Percentiles rank a stretch among this genome's conserved stretches.
phyloP scores from a whole-genome alignment of 2,113 vertebrate species.

The Hippopotamus amphibius region DNA sequence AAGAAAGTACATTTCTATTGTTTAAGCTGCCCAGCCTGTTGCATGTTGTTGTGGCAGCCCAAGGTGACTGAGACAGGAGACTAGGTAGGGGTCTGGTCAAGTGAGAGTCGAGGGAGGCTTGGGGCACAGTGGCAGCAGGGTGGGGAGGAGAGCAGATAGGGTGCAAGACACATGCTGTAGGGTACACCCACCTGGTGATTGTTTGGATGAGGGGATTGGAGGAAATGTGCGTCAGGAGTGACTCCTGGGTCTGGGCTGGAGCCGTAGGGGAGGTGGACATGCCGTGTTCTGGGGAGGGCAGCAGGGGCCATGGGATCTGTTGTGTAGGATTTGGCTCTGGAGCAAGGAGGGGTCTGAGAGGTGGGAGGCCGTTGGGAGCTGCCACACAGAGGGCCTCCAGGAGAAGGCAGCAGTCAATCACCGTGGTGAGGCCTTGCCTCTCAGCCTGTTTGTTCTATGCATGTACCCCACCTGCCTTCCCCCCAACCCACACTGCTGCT shows the following conservation, averaged over 20 bases:
- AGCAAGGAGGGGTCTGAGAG: background rate
- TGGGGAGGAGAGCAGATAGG: background rate
- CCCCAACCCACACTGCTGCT: rapidly evolving
- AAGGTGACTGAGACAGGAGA: background rate
- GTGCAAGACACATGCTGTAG: rapidly evolving
- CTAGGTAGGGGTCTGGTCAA: background rate
- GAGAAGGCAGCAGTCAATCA: too few species aligned
- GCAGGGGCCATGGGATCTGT: background rate
- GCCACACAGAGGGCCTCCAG: background rate
- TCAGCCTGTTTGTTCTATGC: too few species aligned
- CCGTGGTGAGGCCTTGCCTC: rapidly evolving
- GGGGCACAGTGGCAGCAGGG: background rate
- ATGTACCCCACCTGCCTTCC: background rate
- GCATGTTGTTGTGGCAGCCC: background rate
- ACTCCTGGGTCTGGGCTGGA: background rate
- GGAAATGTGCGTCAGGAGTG: background rate
- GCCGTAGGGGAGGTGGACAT: background rate
- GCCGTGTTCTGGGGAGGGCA: background rate
- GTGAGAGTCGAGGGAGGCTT: background rate
- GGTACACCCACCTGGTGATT: too few species aligned
- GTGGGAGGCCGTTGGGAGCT: too few species aligned
- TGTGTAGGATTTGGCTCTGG: background rate
- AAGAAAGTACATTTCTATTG: background rate
- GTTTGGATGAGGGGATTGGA: rapidly evolving
- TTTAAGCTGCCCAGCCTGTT: too few species aligned